Evolutionary conservation across 2,888 invertebrate genomes (phyloP), one percentile per base, ranked within the genome.

Genomic region (Buathra laborator): DNA sequence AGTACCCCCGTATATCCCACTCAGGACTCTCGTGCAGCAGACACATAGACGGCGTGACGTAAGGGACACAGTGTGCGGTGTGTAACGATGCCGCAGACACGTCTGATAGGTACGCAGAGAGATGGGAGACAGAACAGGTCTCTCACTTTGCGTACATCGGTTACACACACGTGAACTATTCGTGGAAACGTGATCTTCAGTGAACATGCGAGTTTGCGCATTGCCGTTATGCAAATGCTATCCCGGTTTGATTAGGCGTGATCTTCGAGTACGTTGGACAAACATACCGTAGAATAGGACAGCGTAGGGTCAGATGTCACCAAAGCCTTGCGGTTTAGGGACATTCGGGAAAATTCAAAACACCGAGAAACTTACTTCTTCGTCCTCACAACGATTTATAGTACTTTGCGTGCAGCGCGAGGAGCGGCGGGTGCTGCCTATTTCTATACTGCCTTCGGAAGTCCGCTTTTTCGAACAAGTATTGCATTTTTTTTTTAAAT

Each of bases 181-280:
- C 48, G 64, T 32, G 62, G 32, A 48, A 14, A 62, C 62, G 37
- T 44, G 48, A 29, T n/a, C 24, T 44, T 19, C n/a, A 12, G n/a
- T 46, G 37, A 32, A 16, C 16, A 14, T 1, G 72, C n/a, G 37
- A 43, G 12, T 19, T 19, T 59, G 44, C 19, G 59, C 46, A 59
- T 74, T 37, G 46, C 59, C 44, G 46, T 74, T 74, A 64, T 64
- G 62, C 62, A 74, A 74, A 64, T 75, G 48, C 19, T 29, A 48
- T 12, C 75, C 19, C 29, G 48, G 5, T 64, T 51, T 75, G 48
- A 75, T 75, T 64, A 64, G 64, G 32, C 64, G 29, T 46, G 46
- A 59, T 62, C 46, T 24, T 14, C 12, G 46, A 46, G 46, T 44
- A 44, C 44, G 19, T 12, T 44, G n/a, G 59, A 2, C 7, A 59